Evolutionary conservation across 2,888 invertebrate genomes (phyloP).

Genomic region (Drosophila lutescens): DNA sequence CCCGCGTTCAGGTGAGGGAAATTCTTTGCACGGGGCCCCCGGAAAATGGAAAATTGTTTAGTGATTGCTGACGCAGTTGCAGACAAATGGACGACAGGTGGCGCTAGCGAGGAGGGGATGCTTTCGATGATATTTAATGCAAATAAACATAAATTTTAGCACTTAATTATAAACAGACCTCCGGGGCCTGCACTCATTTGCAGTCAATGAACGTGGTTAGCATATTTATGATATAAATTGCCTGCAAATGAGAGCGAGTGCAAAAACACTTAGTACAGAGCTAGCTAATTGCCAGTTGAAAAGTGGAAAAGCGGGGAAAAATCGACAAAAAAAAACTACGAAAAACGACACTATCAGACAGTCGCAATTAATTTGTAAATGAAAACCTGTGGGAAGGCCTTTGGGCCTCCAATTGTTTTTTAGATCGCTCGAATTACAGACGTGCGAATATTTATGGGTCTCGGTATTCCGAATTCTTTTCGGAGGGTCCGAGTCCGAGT

Average conservation of each 20-base stretch:
- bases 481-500: conserved; percentile 13
- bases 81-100: conserved; percentile 75
- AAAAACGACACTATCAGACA: conserved; percentile 45
- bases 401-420: conserved; percentile 35
- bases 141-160: conserved; percentile 68
- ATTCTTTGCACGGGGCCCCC: conserved; percentile 34
- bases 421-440: conserved; percentile 22
- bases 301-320: conserved; percentile 4
- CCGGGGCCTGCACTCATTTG: conserved; percentile 53
- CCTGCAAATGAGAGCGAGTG: conserved; percentile 60
- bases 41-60: conserved; percentile 55
- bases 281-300: conserved; percentile 55
- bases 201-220: conserved; percentile 62
- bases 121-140: conserved; percentile 29
- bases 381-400: conserved; percentile 69
- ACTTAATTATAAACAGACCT: conserved; percentile 77
- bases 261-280: conserved; percentile 31
- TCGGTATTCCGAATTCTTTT: conserved; percentile 2
- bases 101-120: conserved; percentile 52
- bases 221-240: conserved; percentile 72
- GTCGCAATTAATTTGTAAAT: conserved; percentile 45
- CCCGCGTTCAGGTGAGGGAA: conserved; percentile 53
- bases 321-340: neutral
- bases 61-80: conserved; percentile 66
- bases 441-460: conserved; percentile 39